phyloP scores from a whole-genome alignment of 1,140 invertebrate species.

The Araneus ventricosus region DNA sequence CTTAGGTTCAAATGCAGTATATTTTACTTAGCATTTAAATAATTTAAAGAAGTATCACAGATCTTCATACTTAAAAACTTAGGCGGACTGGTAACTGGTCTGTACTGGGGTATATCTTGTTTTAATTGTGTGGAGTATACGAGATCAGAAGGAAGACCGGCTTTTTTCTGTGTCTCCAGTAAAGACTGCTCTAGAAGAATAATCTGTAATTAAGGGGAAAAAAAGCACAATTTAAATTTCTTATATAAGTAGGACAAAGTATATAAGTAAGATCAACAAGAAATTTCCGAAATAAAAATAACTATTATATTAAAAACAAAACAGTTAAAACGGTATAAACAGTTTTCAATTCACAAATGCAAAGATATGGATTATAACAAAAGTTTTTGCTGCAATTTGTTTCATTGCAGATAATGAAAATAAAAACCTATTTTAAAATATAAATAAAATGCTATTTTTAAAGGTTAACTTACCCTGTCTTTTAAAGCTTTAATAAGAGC shows the following conservation, averaged over 20 bases:
- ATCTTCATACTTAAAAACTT: constrained; percentile 62
- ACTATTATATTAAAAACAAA: not conserved
- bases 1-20: not conserved
- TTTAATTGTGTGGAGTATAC: constrained; percentile 82
- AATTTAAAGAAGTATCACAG: not conserved
- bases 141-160: constrained; percentile 91
- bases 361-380: too few relatives aligned
- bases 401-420: too few relatives aligned
- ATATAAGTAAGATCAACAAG: not conserved
- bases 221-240: constrained; percentile 30
- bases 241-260: not conserved
- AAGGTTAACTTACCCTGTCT: constrained; percentile 84
- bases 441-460: not conserved
- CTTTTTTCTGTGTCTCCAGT: constrained; percentile 90
- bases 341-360: too few relatives aligned
- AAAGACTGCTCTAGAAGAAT: constrained; percentile 86
- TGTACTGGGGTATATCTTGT: constrained; percentile 48
- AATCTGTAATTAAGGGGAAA: constrained; percentile 81
- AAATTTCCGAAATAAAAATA: not conserved
- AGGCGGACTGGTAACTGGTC: constrained; percentile 62
- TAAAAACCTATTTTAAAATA: not conserved
- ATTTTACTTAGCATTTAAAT: not conserved
- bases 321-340: not conserved
- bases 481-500: constrained; percentile 91
- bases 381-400: too few relatives aligned